Conservation (phyloP, 2,888 invertebrate genomes). For the Orthonevra nobilis region DNA sequence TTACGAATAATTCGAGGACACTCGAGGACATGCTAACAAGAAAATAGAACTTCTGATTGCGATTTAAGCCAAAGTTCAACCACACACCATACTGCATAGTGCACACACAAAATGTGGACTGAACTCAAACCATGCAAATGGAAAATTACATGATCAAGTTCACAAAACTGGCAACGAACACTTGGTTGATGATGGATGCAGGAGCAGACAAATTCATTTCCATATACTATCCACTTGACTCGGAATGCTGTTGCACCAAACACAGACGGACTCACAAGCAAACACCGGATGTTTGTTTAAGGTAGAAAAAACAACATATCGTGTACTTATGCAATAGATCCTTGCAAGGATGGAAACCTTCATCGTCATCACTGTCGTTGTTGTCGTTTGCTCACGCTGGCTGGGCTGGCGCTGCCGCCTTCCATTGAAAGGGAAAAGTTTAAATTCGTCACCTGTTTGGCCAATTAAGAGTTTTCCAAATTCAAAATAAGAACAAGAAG, state of each 20-base stretch:
- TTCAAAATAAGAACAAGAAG: slow-evolving; percentile 58
- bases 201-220: slow-evolving; percentile 56
- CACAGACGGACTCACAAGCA: slow-evolving; percentile 52
- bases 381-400: too few relatives aligned
- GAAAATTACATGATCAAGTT: too few relatives aligned
- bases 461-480: slow-evolving; percentile 70
- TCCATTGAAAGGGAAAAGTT: slow-evolving; percentile 66
- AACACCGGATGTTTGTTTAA: slow-evolving; percentile 68
- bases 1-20: too few relatives aligned
- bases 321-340: slow-evolving; percentile 61
- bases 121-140: too few relatives aligned
- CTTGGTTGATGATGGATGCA: slow-evolving; percentile 55
- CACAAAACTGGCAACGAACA: slow-evolving; percentile 33
- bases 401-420: background rate
- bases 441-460: slow-evolving; percentile 71
- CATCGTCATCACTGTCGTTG: background rate
- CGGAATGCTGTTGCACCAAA: slow-evolving; percentile 13
- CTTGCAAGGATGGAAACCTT: slow-evolving; percentile 29
- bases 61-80: slow-evolving; percentile 23
- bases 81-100: slow-evolving; percentile 68
- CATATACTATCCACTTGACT: slow-evolving; percentile 23
- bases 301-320: slow-evolving; percentile 68
- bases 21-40: background rate
- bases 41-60: slow-evolving; percentile 34
- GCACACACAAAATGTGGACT: slow-evolving; percentile 4